Conservation (phyloP, 2,888 invertebrate species). For the Ligdia adustata region DNA sequence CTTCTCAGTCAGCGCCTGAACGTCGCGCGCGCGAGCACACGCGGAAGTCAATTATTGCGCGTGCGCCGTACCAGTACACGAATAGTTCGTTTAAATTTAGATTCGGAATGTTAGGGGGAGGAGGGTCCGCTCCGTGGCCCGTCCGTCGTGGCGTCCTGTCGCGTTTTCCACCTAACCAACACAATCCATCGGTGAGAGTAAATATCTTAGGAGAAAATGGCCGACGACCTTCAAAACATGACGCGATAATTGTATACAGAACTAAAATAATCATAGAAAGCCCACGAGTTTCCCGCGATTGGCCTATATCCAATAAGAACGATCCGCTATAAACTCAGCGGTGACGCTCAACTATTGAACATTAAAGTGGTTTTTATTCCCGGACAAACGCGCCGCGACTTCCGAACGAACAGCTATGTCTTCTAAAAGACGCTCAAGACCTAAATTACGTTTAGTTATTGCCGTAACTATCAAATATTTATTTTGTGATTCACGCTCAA, state of each 20-base stretch:
- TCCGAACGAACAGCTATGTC: slow-evolving; percentile 64
- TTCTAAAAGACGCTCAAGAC: slow-evolving; percentile 71
- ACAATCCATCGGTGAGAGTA: slow-evolving; percentile 77
- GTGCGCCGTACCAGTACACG: slow-evolving; percentile 77
- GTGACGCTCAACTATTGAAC: slow-evolving; percentile 70
- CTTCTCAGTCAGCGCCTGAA: slow-evolving; percentile 77
- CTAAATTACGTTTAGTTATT: slow-evolving; percentile 75
- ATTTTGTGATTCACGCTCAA: slow-evolving; percentile 61
- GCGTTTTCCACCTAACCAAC: slow-evolving; percentile 69
- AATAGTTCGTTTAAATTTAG: slow-evolving; percentile 83
- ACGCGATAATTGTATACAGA: slow-evolving; percentile 69
- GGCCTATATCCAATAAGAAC: slow-evolving; percentile 80
- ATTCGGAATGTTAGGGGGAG: slow-evolving; percentile 80
- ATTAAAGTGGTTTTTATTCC: slow-evolving; percentile 70
- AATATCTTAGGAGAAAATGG: slow-evolving; percentile 56
- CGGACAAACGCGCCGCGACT: slow-evolving; percentile 57
- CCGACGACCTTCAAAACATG: slow-evolving; percentile 56
- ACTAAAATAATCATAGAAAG: slow-evolving; percentile 69
- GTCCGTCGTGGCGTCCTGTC: slow-evolving; percentile 85
- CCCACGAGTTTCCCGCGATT: slow-evolving; percentile 71
- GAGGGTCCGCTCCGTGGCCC: slow-evolving; percentile 89
- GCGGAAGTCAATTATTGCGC: slow-evolving; percentile 81
- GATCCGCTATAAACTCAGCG: slow-evolving; percentile 65
- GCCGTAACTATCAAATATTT: slow-evolving; percentile 77
- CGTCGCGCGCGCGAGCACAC: slow-evolving; percentile 79